phyloP scores from a whole-genome alignment of 1,140 invertebrate genomes.

The Hormaphis cornu region DNA sequence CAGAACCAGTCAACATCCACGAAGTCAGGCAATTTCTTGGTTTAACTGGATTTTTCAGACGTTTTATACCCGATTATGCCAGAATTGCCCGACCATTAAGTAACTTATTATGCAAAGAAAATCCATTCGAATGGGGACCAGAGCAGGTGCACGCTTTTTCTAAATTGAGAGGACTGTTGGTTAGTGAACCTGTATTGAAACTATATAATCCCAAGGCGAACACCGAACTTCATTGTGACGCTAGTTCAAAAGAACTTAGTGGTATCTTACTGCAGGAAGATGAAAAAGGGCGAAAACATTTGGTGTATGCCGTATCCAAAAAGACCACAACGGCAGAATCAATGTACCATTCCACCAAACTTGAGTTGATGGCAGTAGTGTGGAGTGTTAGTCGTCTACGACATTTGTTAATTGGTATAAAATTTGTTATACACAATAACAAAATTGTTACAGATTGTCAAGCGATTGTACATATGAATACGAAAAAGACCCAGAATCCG shows the following conservation, averaged over 20 bases:
- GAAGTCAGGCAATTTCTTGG: conserved; percentile 36
- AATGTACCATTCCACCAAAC: conserved; percentile 1
- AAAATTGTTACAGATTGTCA: conserved; percentile 14
- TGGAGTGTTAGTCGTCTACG: background rate
- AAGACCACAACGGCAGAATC: background rate
- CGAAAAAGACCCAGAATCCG: conserved; percentile 36
- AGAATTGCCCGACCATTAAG: conserved; percentile 36
- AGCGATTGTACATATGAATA: background rate
- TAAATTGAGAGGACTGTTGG: conserved; percentile 36
- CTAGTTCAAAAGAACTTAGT: conserved; percentile 38
- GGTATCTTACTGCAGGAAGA: conserved; percentile 39
- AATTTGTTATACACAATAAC: no score
- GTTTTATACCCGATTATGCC: conserved; percentile 37
- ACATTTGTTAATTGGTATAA: background rate
- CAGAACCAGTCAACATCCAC: background rate
- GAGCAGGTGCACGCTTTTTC: conserved; percentile 36
- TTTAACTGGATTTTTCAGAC: conserved; percentile 38
- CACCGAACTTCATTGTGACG: conserved; percentile 40
- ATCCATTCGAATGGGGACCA: background rate
- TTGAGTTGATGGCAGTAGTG: background rate
- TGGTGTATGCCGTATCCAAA: background rate
- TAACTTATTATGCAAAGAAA: conserved; percentile 26
- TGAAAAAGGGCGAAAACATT: background rate
- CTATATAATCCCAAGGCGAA: conserved; percentile 37
- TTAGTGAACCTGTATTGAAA: conserved; percentile 37